phyloP scores from a whole-genome alignment of 2,113 vertebrate species.

The Pitta sordida region DNA sequence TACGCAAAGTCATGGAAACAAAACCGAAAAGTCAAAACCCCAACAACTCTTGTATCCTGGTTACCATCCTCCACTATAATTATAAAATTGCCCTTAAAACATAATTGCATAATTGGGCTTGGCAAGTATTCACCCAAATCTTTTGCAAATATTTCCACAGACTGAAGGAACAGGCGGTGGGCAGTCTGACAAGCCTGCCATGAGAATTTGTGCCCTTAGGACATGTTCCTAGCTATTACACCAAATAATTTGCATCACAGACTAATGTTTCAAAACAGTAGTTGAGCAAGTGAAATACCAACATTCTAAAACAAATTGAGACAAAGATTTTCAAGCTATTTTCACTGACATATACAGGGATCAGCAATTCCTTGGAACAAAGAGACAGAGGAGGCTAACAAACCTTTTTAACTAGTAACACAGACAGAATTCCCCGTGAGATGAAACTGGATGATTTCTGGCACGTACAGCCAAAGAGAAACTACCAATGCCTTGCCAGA shows the following conservation, averaged over 20 bases:
- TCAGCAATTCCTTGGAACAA: not conserved
- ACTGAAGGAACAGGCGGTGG: constrained; percentile 6
- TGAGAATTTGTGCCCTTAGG: constrained; percentile 1
- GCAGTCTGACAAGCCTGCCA: not conserved
- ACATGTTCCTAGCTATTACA: constrained; percentile 4
- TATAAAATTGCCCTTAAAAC: constrained; percentile 65
- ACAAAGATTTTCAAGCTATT: not conserved
- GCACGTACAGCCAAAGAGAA: not conserved
- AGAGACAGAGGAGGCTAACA: not conserved
- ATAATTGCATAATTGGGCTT: constrained; percentile 52
- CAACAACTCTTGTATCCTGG: constrained; percentile 45
- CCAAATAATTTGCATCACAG: not conserved
- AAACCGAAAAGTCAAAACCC: constrained; percentile 18
- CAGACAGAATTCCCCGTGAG: not conserved
- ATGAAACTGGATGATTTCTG: not conserved
- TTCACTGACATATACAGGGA: not conserved
- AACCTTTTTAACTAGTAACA: not conserved
- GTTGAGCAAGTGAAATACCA: constrained; percentile 4
- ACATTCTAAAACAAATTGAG: not conserved
- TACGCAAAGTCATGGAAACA: not conserved
- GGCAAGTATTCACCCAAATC: constrained; percentile 41
- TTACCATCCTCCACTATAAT: constrained; percentile 54
- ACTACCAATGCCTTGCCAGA: not conserved
- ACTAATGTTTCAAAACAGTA: constrained; percentile 52
- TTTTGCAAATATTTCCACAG: constrained; percentile 35